Conservation (phyloP, 1,140 invertebrate genomes). For the Notospermus geniculatus region DNA sequence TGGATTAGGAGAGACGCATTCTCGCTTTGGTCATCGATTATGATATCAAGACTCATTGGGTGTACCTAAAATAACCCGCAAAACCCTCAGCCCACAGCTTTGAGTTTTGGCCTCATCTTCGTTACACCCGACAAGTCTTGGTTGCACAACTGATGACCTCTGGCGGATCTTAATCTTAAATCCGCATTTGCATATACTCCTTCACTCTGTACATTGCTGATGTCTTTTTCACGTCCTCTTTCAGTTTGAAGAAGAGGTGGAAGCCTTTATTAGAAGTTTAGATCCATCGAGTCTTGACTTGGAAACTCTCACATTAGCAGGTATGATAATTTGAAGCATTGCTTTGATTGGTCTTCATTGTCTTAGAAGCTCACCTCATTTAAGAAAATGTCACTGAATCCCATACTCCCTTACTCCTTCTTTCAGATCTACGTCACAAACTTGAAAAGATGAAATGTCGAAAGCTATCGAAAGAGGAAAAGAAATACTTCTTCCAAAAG, state of each 20-base stretch:
- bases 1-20: too few relatives aligned
- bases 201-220: neutral
- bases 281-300: slow-evolving; percentile 10
- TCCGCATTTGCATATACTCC: neutral
- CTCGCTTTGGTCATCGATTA: too few relatives aligned
- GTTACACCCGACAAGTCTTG: neutral
- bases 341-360: neutral
- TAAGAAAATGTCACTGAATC: neutral
- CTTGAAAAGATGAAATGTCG: slow-evolving; percentile 5
- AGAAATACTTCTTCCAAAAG: slow-evolving; percentile 7
- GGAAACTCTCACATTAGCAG: neutral
- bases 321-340: neutral
- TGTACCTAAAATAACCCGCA: neutral
- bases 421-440: slow-evolving; percentile 8
- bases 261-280: neutral
- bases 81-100: neutral
- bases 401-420: neutral
- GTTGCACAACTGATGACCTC: neutral
- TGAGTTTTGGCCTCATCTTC: too few relatives aligned
- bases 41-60: too few relatives aligned
- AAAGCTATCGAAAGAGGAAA: slow-evolving; percentile 10
- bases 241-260: slow-evolving; percentile 5
- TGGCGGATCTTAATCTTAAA: neutral
- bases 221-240: neutral
- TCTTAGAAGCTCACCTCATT: neutral